These are phyloP conservation scores for Dipus sagitta DNA, from an alignment of 2,797 vertebrate species.

Conservation along the genomic window DNA sequence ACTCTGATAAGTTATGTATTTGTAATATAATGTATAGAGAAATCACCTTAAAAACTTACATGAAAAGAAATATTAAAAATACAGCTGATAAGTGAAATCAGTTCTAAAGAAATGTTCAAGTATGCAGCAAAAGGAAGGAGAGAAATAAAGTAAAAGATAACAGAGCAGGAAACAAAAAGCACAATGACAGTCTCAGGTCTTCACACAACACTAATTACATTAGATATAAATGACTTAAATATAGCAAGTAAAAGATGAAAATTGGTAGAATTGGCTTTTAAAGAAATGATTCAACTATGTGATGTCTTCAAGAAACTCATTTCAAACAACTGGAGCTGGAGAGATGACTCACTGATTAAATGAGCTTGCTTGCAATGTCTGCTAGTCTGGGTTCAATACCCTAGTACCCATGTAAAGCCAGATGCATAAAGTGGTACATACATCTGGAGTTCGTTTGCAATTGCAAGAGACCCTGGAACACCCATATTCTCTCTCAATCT, in stretches of 20 bases:
- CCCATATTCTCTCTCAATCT: too few species aligned
- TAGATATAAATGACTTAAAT: slow-evolving; percentile 52
- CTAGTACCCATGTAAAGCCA: too few species aligned
- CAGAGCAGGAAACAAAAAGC: background rate
- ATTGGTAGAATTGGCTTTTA: background rate
- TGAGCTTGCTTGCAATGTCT: too few species aligned
- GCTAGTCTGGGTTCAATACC: too few species aligned
- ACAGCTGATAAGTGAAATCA: slow-evolving; percentile 26
- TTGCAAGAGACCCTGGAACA: too few species aligned
- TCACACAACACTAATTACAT: slow-evolving; percentile 14
- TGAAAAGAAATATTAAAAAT: slow-evolving; percentile 13
- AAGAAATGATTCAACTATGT: background rate
- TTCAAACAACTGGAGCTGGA: background rate
- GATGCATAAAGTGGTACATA: too few species aligned
- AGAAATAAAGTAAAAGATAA: background rate
- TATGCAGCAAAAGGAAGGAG: background rate
- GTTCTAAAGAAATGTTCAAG: background rate
- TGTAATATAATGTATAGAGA: background rate
- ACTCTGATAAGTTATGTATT: background rate
- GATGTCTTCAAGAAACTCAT: background rate
- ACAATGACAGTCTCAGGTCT: background rate
- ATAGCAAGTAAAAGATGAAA: background rate
- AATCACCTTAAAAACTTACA: background rate
- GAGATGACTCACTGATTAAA: too few species aligned
- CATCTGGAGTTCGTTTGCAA: too few species aligned